Evolutionary conservation across 2,113 vertebrate genomes (phyloP).

Genomic region (Steatornis caripensis): DNA sequence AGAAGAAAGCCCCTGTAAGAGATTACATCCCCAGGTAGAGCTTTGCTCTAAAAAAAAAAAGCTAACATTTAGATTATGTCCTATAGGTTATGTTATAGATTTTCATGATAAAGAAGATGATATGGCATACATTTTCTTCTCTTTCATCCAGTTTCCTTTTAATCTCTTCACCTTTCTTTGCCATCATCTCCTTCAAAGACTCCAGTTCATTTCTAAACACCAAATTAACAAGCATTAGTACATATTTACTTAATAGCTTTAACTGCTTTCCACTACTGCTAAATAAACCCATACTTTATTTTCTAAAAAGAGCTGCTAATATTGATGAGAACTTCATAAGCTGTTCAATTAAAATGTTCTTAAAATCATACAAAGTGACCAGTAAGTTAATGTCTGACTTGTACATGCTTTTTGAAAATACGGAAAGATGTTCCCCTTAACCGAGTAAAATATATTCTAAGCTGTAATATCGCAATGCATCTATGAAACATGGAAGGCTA

Average conservation of each 20-base stretch:
- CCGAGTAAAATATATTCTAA: not conserved
- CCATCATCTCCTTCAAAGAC: conserved; percentile 69
- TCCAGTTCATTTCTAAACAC: conserved; percentile 76
- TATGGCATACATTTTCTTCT: conserved; percentile 78
- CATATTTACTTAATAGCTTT: not conserved
- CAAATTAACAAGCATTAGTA: not conserved
- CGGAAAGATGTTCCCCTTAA: not conserved
- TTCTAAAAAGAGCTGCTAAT: not conserved
- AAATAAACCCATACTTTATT: not conserved
- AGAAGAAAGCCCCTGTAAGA: not conserved
- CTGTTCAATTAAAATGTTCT: not conserved
- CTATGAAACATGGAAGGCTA: not conserved
- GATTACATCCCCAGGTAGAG: not conserved
- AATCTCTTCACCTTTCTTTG: conserved; percentile 71
- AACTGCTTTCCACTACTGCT: not conserved
- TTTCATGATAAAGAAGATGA: not conserved
- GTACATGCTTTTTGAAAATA: not conserved
- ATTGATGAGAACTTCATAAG: not conserved
- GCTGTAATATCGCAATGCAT: not conserved
- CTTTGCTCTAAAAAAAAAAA: not conserved
- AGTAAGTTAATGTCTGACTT: not conserved
- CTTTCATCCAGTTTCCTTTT: conserved; percentile 76
- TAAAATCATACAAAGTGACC: not conserved
- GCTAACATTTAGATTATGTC: not conserved
- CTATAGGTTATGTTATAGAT: not conserved